A percentile compares a stretch with the other conserved stretches of the same genome.
phyloP scores from a whole-genome alignment of 2,797 vertebrate species.

The Tenualosa ilisha region DNA sequence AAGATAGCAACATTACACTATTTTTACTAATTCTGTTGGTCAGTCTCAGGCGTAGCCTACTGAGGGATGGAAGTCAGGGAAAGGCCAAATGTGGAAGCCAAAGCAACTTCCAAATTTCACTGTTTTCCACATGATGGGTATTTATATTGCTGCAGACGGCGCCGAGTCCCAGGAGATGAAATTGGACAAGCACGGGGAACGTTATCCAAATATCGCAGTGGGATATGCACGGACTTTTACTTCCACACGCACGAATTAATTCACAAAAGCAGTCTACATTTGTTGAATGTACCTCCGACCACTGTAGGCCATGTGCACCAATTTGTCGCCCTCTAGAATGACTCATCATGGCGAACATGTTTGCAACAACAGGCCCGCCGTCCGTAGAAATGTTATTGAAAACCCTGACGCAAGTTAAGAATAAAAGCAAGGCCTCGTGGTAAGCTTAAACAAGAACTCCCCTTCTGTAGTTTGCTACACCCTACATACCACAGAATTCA shows the following conservation, averaged over 20 bases:
- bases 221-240: not conserved
- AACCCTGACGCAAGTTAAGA: not conserved
- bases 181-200: slow-evolving; percentile 10
- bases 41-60: slow-evolving; percentile 35
- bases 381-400: not conserved
- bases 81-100: slow-evolving; percentile 40
- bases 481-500: not conserved
- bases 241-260: slow-evolving; percentile 1
- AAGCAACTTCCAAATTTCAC: slow-evolving; percentile 60
- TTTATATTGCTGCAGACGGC: slow-evolving; percentile 60
- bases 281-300: not conserved
- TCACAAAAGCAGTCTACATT: slow-evolving; percentile 3
- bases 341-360: not conserved
- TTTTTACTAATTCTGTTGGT: not conserved
- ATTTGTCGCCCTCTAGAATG: not conserved
- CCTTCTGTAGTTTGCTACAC: too few relatives aligned
- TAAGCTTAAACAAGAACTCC: not conserved
- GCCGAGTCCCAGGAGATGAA: slow-evolving; percentile 40
- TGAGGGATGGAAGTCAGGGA: slow-evolving; percentile 47
- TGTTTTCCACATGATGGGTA: slow-evolving; percentile 66
- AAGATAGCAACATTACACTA: not conserved
- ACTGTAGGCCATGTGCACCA: not conserved
- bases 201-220: slow-evolving; percentile 13
- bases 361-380: not conserved
- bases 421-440: not conserved